phyloP scores from a whole-genome alignment of 92 coral and sea anemone species.

The Phenganax subtilis region DNA sequence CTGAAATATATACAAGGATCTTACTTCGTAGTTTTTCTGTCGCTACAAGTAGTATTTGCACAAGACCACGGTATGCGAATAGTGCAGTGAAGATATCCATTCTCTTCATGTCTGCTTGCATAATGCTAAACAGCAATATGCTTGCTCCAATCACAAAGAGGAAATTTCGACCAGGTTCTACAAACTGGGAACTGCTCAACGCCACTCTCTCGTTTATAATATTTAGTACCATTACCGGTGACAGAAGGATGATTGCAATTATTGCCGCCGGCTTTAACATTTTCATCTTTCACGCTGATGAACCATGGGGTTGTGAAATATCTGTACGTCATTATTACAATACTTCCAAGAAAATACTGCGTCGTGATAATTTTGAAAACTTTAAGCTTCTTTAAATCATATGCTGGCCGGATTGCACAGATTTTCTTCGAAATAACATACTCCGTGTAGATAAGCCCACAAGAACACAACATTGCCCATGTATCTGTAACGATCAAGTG shows the following conservation, averaged over 20 bases:
- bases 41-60: constrained; percentile 1
- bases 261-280: not conserved
- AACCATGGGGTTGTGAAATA: constrained; percentile 31
- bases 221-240: not conserved
- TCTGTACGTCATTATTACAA: constrained; percentile 14
- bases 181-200: constrained; percentile 7
- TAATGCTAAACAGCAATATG: constrained; percentile 10
- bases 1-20: too few species aligned
- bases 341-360: constrained; percentile 17
- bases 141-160: constrained; percentile 19
- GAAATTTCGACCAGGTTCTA: constrained; percentile 9
- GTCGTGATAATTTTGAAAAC: constrained; percentile 29
- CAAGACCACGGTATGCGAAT: not conserved
- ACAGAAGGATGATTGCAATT: constrained; percentile 9
- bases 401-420: not conserved
- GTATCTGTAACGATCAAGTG: not conserved
- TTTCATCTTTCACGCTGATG: not conserved
- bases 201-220: constrained; percentile 21
- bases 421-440: constrained; percentile 20
- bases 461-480: constrained; percentile 23
- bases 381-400: not conserved
- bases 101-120: constrained; percentile 21
- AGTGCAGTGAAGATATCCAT: constrained; percentile 17
- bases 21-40: not conserved
- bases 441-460: constrained; percentile 9